Base-by-base conservation (phyloP, 2,113 vertebrate species). In the Pantherophis guttatus region DNA sequence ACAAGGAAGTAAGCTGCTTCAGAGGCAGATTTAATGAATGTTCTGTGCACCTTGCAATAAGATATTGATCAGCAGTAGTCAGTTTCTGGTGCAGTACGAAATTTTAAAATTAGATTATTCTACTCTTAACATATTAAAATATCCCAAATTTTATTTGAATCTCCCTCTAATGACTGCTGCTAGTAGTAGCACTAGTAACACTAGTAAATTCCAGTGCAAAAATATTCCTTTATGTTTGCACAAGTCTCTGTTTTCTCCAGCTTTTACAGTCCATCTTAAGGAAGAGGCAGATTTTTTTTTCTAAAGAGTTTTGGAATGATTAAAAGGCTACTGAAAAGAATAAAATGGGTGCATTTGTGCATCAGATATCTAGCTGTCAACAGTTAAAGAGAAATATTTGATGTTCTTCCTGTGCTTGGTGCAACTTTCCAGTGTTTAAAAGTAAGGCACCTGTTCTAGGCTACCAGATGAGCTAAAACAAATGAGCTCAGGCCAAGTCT, bases 261-360 rank as follows among this genome's bases (percentile, higher is more conserved):
- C 39, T 12, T 81, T 57, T 81, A 54, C 48, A 21, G 23, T 70
- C 50, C 52, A 33, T 57, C 1, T 86, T 48, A 86, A 50, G 8
- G 48, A 65, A 93, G 48, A 87, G 52, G 88, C 48, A 92, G 92
- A 92, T 65, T 95, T 88, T 89, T 91, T 96, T 95, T 87, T 89
- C n/a, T 4, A 62, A 86, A 29, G 44, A 19, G 53, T 26, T 57
- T 19, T 90, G 85, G 89, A 26, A 29, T 90, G 91, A 53, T 90
- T 94, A 94, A 90, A 75, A 87, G 21, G 85, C 85, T 21, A 33
- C 6, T n/a, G 86, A 89, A 52, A 11, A 94, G 65, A 86, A 58
- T 17, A 62, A 93, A 93, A 94, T 10, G 33, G 55, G 39, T 91
- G 9, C 58, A 93, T 10, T 26, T 53, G 39, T 91, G 8, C 58